These are phyloP conservation scores for Orthosia gothica DNA, from an alignment of 2,888 invertebrate genomes.

Conservation along the genomic window DNA sequence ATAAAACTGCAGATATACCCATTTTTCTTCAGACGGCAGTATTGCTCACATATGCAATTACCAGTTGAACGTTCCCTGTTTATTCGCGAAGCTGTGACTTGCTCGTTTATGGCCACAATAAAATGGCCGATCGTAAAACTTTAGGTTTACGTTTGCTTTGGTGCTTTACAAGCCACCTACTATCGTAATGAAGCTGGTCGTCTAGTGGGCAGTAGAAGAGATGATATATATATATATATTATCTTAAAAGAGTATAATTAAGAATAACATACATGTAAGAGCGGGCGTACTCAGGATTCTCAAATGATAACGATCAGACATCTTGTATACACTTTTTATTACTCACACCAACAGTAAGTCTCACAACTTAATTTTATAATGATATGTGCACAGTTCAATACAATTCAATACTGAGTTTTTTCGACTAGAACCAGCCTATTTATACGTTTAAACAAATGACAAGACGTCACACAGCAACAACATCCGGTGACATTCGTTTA, in stretches of 20 bases:
- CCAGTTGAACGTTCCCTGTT: slow-evolving; percentile 70
- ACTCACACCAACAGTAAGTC: no score
- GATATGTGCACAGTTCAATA: no score
- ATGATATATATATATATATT: no score
- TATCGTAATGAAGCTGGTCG: slow-evolving; percentile 66
- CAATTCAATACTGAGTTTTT: no score
- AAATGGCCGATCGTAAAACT: slow-evolving; percentile 80
- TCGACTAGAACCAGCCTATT: no score
- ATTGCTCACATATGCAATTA: slow-evolving; percentile 73
- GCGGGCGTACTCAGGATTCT: no score
- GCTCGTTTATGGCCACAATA: slow-evolving; percentile 79
- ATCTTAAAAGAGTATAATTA: not conserved
- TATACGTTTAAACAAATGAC: no score
- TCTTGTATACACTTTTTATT: no score
- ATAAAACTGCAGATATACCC: not conserved
- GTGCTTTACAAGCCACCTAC: slow-evolving; percentile 65
- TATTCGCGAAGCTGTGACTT: slow-evolving; percentile 76
- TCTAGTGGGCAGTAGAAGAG: slow-evolving; percentile 8
- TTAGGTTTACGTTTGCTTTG: slow-evolving; percentile 76
- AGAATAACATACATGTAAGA: not conserved
- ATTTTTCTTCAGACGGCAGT: not conserved
- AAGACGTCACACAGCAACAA: no score
- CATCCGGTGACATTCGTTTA: no score
- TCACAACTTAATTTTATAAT: no score
- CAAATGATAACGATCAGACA: no score